Evolutionary conservation across 2,797 vertebrate genomes (phyloP), one percentile per base, ranked within the genome.

Genomic region (Anisognathus igniventris): DNA sequence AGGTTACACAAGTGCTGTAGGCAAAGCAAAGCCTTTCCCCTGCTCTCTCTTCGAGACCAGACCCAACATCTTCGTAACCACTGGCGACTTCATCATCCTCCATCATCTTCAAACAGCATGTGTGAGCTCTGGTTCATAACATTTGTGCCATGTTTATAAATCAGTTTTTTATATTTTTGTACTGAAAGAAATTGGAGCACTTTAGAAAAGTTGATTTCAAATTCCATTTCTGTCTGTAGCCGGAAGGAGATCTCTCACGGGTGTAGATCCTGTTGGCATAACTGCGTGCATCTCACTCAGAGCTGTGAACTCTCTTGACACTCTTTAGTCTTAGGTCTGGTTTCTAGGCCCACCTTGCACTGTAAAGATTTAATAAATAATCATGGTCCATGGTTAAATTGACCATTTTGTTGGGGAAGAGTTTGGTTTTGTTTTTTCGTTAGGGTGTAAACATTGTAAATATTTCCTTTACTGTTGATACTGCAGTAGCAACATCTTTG

Each of bases 141-240:
- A 4, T 48, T 95, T 42, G 96, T 96, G 97, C 97, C 97, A 95
- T 84, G 84, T 95, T 95, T 85, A 57, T 90, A 74, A 82, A 56
- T 79, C 93, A 47, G 85, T 75, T 91, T 96, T 95, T 86, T 91
- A 67, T 96, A 85, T 91, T 96, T 97, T 96, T 91, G 66, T 96
- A 92, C 94, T 61, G 90, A 95, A 54, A 90, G 62, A 18, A 96
- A 73, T 78, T 4, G 19, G 94, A 97, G 97, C 98, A 97, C 98
- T 97, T 98, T 96, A 98, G 95, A 37, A 67, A 95, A 95, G 75
- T 68, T 78, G 50, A 33, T 92, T 92, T 87, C 54, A 16, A 27
- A 45, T 81, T 74, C 93, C 66, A 6, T 53, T 92, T 86, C 71
- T 84, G 50, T 90, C 51, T 21, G 40, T 83, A 68, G 57, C 33